Evolutionary conservation across 1,140 invertebrate genomes (phyloP).

Genomic region (Aradophagus sp.): DNA sequence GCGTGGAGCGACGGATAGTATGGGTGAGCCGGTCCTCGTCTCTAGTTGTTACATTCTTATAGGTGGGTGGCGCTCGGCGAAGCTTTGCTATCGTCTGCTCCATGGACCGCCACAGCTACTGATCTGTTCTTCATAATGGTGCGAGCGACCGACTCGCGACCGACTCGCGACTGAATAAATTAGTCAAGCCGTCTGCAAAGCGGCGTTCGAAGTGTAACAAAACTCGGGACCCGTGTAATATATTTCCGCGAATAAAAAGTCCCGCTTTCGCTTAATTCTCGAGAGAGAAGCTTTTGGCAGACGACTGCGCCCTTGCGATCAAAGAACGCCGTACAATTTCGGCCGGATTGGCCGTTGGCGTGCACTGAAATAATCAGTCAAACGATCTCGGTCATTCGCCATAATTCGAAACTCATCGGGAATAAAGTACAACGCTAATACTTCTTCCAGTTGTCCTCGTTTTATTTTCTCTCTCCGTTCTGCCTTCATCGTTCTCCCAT

Average conservation of each 20-base stretch:
- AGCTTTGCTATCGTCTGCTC: slow-evolving; percentile 58
- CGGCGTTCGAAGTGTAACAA: slow-evolving; percentile 46
- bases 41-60: slow-evolving; percentile 62
- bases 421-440: slow-evolving; percentile 69
- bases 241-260: too few species aligned
- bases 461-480: slow-evolving; percentile 26
- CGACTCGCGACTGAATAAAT: slow-evolving; percentile 70
- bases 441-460: slow-evolving; percentile 56
- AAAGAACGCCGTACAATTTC: too few species aligned
- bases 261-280: too few species aligned
- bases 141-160: slow-evolving; percentile 29
- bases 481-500: slow-evolving; percentile 42
- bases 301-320: too few species aligned
- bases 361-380: too few species aligned
- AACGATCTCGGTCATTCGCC: slow-evolving; percentile 57
- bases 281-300: too few species aligned
- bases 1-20: slow-evolving; percentile 45
- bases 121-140: slow-evolving; percentile 49
- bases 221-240: too few species aligned
- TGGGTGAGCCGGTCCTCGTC: slow-evolving; percentile 51
- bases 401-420: slow-evolving; percentile 66
- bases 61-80: slow-evolving; percentile 62
- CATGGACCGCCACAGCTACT: slow-evolving; percentile 58
- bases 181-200: slow-evolving; percentile 60
- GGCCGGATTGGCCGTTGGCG: too few species aligned